Base-by-base conservation (phyloP, 2,888 invertebrate species). In the Meghimatium bilineatum region DNA sequence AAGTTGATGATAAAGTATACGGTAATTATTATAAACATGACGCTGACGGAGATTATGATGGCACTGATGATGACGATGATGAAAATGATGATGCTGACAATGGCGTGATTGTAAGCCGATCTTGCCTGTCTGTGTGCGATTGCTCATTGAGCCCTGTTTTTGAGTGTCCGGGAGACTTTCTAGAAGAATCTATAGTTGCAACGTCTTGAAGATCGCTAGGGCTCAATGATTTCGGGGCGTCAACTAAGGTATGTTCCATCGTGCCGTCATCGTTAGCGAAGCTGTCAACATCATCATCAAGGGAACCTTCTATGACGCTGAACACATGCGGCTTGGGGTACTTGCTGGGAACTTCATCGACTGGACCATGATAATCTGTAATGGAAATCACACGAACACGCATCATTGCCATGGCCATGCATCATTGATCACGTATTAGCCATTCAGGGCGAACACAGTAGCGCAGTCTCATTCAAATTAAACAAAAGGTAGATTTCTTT, bases 241-340 rank as follows among this genome's bases (percentile, higher is more conserved):
- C 84, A n/a, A 84, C 80, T 26, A 84, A 56, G 3, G 80, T 84
- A 60, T 84, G 84, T 44, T 79, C 80, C 80, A 84, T 80, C 1
- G 84, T 80, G 36, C 84, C 84, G 60, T 84, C 84, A 66, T 84
- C 74, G 63, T 84, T 84, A 29, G 74, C 76, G n/a, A 63, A 80
- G 76, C 74, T 84, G 36, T 84, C 84, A 6, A 84, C 63, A 60
- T 84, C 84, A 36, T 84, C 84, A 32, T 84, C 84, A 12, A 84
- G 75, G 0, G 84, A 84, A n/a, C 84, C 84, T 3, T 84, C 80
- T 6, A 84, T 76, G 52, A 84, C 84, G 32, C 75, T 75, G 76
- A 84, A 79, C 20, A 84, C 71, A 38, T 80, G 84, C 32, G 84
- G 84, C 69, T 80, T 84, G 38, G 84, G 84, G 67, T 44, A 84